Evolutionary conservation across 2,797 vertebrate genomes (phyloP).

Genomic region (Scleropages formosus): DNA sequence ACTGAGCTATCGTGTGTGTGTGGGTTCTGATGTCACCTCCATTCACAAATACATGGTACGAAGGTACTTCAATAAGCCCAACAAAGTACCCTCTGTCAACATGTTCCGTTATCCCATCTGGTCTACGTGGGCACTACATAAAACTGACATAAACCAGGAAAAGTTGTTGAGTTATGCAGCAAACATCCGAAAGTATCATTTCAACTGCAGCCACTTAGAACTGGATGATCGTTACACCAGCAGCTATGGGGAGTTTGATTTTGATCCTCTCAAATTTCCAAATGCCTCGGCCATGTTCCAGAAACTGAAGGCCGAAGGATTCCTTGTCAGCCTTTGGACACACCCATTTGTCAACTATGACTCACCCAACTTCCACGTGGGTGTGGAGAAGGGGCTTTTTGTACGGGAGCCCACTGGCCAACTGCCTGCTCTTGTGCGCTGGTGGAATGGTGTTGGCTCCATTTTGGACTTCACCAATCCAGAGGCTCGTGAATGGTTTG

Average conservation of each 20-base stretch:
- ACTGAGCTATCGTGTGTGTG: slow-evolving; percentile 91
- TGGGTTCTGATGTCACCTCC: slow-evolving; percentile 85
- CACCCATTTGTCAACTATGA: slow-evolving; percentile 88
- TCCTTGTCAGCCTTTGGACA: slow-evolving; percentile 85
- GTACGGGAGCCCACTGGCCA: slow-evolving; percentile 76
- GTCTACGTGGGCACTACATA: slow-evolving; percentile 93
- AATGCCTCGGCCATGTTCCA: slow-evolving; percentile 81
- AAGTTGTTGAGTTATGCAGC: slow-evolving; percentile 74
- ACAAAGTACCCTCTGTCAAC: slow-evolving; percentile 80
- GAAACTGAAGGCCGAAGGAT: slow-evolving; percentile 76
- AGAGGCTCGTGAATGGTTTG: slow-evolving; percentile 85
- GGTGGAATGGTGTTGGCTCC: slow-evolving; percentile 92
- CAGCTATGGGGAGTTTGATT: slow-evolving; percentile 86
- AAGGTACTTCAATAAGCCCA: slow-evolving; percentile 92
- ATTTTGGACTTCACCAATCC: slow-evolving; percentile 92
- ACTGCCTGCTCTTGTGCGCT: slow-evolving; percentile 83
- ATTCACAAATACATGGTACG: slow-evolving; percentile 98
- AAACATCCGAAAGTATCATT: slow-evolving; percentile 78
- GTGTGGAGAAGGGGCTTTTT: slow-evolving; percentile 81
- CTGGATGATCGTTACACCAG: slow-evolving; percentile 86
- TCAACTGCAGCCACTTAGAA: slow-evolving; percentile 89
- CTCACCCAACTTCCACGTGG: slow-evolving; percentile 75
- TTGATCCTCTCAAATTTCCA: slow-evolving; percentile 84
- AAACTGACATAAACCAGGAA: slow-evolving; percentile 77
- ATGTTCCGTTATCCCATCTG: slow-evolving; percentile 91